These are phyloP conservation scores for Prinia subflava DNA, from an alignment of 2,113 vertebrate species.

Conservation along the genomic window DNA sequence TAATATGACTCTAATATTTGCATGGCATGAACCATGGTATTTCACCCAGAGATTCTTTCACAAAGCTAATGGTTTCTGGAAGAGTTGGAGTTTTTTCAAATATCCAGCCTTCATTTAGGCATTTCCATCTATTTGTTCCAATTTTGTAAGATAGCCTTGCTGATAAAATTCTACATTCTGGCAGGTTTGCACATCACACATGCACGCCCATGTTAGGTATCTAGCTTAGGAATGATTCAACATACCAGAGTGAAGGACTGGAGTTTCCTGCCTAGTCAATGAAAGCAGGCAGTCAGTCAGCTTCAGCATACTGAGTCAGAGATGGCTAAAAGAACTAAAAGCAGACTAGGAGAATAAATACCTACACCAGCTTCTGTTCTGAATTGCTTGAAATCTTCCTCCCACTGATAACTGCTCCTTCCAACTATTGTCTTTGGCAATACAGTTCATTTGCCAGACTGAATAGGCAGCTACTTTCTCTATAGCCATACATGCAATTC, in stretches of 20 bases:
- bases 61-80: not conserved
- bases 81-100: not conserved
- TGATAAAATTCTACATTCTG: not conserved
- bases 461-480: not conserved
- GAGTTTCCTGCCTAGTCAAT: not conserved
- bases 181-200: not conserved
- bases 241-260: not conserved
- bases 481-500: not conserved
- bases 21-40: not conserved
- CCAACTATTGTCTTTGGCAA: not conserved
- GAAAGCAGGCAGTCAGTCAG: not conserved
- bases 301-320: not conserved
- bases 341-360: not conserved
- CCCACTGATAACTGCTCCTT: not conserved
- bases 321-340: not conserved
- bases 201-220: not conserved
- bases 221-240: not conserved
- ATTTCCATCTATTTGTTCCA: constrained; percentile 4
- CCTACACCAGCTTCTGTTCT: not conserved
- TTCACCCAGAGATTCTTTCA: not conserved
- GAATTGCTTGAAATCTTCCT: not conserved
- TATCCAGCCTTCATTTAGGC: not conserved
- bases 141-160: not conserved
- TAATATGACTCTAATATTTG: not conserved
- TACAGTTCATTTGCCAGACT: not conserved